Conservation (phyloP, 2,113 vertebrate species). For the Xenopus laevis region DNA sequence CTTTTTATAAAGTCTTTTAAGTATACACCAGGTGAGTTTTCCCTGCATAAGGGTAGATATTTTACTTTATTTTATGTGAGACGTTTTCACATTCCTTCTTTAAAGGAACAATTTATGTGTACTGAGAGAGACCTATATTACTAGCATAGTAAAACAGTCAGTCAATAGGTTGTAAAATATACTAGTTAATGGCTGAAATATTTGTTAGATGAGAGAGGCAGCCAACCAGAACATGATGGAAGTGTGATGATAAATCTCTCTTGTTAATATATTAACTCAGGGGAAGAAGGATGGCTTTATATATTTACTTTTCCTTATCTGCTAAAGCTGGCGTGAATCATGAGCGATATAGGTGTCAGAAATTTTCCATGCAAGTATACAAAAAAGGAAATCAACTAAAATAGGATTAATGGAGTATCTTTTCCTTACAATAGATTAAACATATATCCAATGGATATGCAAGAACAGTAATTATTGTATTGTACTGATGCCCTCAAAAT, state of each 20-base stretch:
- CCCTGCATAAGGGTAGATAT: constrained; percentile 19
- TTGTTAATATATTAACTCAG: constrained; percentile 47
- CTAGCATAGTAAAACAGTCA: constrained; percentile 48
- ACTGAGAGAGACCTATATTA: constrained; percentile 51
- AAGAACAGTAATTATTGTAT: too few relatives aligned
- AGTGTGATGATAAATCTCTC: constrained; percentile 54
- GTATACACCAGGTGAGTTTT: constrained; percentile 15
- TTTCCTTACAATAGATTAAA: too few relatives aligned
- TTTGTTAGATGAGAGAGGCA: constrained; percentile 52
- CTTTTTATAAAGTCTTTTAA: not conserved
- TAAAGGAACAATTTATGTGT: constrained; percentile 34
- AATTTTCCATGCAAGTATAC: constrained; percentile 21
- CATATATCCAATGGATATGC: too few relatives aligned
- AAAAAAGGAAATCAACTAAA: constrained; percentile 4
- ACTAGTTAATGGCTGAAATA: constrained; percentile 54
- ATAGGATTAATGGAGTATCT: not conserved
- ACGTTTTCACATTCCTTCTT: constrained; percentile 24
- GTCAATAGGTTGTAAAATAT: constrained; percentile 49
- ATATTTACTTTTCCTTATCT: constrained; percentile 41
- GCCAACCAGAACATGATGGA: constrained; percentile 38
- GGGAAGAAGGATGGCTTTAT: constrained; percentile 38
- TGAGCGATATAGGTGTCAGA: constrained; percentile 21
- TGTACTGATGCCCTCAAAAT: too few relatives aligned
- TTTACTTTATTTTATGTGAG: constrained; percentile 17
- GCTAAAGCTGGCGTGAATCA: constrained; percentile 35